Percentiles rank a stretch among this genome's conserved stretches.
These are phyloP conservation scores for Hemicordylus capensis DNA, from an alignment of 2,113 vertebrate genomes.

Conservation along the genomic window DNA sequence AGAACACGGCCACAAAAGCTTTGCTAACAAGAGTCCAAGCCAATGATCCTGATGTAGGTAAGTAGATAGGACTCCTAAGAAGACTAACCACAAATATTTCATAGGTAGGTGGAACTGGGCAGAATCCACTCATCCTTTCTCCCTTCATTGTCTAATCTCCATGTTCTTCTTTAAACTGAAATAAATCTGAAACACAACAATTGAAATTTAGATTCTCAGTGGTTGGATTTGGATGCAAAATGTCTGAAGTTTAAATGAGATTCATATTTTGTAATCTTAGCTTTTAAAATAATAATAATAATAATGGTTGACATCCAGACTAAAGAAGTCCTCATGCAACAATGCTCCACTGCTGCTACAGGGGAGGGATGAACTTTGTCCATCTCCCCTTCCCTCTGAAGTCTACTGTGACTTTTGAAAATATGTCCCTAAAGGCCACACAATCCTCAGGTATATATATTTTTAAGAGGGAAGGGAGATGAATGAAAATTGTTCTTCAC, in stretches of 20 bases:
- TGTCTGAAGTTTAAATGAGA: background rate
- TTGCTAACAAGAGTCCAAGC: constrained; percentile 93
- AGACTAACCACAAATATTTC: background rate
- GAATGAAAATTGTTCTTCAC: no score
- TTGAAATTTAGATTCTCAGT: background rate
- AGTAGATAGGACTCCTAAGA: constrained; percentile 16
- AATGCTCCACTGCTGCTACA: no score
- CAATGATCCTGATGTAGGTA: constrained; percentile 92
- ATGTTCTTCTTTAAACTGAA: background rate
- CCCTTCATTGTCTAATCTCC: background rate
- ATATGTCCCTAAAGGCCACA: no score
- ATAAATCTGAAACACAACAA: background rate
- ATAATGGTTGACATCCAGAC: no score
- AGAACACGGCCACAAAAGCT: constrained; percentile 92
- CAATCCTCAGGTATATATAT: no score
- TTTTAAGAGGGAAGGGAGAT: no score
- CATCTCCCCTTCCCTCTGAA: no score
- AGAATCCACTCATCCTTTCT: background rate
- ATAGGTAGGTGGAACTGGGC: background rate
- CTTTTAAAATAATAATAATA: no score
- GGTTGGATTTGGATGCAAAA: background rate
- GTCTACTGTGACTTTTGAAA: no score
- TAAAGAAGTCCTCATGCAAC: no score
- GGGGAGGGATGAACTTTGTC: no score
- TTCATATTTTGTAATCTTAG: background rate